Base-by-base conservation (phyloP, 2,113 vertebrate genomes). In the Microcebus griseorufus region DNA sequence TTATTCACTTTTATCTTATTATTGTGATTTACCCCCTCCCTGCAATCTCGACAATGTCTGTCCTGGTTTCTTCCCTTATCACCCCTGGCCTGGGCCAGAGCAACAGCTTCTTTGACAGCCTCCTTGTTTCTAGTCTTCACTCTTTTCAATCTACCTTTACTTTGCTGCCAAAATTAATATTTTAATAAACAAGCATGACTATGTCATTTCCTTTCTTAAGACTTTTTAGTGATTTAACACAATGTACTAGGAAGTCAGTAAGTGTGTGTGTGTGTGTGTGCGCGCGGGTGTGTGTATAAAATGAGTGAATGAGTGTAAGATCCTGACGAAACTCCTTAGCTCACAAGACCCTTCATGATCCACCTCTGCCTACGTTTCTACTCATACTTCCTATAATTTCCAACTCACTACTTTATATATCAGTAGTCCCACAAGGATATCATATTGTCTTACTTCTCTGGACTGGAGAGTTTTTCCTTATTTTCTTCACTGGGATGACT, bases 401-500 rank as follows among this genome's bases (percentile, higher is more conserved):
- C 58, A 92, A 64, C 23, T 51, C 39, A 65, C 42, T 73, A 14
- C 6, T 88, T 90, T 81, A 39, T 32, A 55, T 11, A 92, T 48
- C 45, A 45, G 8, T 16, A 88, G 60, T 34, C 73, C 39, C 6
- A 70, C 12, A 88, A 78, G 80, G 29, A 37, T 0, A 67, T 32
- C 34, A 9, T n/a, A n/a, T 82, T 81, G 42, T 16, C 29, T 93
- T 18, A n/a, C 13, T 88, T 83, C 58, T 88, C 14, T 51, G 51
- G 27, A 73, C 37, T 62, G 37, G 65, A 58, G 86, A 70, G 18
- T 12, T 58, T 39, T 34, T 94, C 27, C 42, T 83, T 22, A 45
- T 95, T 91, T 80, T 53, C 39, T 95, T 95, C 45, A 78, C 89
- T 91, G 94, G 72, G 81, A 62, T 82, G 87, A 88, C 29, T 76